Conservation (phyloP, 2,797 vertebrate genomes). For the Gymnocypris eckloni region DNA sequence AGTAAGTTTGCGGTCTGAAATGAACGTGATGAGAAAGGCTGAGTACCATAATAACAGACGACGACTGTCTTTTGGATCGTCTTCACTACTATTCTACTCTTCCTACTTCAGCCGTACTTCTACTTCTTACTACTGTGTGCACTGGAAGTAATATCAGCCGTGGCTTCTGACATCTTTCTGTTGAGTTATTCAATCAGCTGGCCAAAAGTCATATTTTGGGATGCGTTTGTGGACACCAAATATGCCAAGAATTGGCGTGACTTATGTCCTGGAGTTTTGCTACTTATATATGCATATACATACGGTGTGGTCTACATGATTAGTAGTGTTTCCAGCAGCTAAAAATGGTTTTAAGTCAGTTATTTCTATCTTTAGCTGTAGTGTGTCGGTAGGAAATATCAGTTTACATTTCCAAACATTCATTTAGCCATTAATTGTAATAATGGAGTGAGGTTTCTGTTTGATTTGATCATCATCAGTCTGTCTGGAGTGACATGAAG, state of each 20-base stretch:
- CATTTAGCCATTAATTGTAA: too few species aligned
- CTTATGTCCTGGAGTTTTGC: not conserved
- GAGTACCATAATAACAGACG: not conserved
- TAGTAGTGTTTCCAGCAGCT: too few species aligned
- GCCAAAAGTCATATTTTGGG: not conserved
- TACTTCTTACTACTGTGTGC: not conserved
- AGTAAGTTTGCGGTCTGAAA: not conserved
- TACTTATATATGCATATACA: not conserved
- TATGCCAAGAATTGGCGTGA: not conserved
- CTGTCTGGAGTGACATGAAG: too few species aligned
- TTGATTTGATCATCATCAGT: too few species aligned
- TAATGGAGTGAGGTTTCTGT: too few species aligned
- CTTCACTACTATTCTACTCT: not conserved
- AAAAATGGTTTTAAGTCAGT: too few species aligned
- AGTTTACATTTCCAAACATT: too few species aligned
- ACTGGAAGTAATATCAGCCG: not conserved
- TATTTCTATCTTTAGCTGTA: too few species aligned
- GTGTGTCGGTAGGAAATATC: too few species aligned
- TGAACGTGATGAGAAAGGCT: not conserved
- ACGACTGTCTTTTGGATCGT: not conserved
- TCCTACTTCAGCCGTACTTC: not conserved
- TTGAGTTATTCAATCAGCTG: not conserved
- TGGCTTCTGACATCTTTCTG: not conserved
- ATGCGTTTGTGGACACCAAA: not conserved
- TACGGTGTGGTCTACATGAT: too few species aligned